A percentile compares a stretch with the other conserved stretches of the same genome.
These are phyloP conservation scores for Drosophila mimetica DNA, from an alignment of 2,888 invertebrate species.

Conservation along the genomic window DNA sequence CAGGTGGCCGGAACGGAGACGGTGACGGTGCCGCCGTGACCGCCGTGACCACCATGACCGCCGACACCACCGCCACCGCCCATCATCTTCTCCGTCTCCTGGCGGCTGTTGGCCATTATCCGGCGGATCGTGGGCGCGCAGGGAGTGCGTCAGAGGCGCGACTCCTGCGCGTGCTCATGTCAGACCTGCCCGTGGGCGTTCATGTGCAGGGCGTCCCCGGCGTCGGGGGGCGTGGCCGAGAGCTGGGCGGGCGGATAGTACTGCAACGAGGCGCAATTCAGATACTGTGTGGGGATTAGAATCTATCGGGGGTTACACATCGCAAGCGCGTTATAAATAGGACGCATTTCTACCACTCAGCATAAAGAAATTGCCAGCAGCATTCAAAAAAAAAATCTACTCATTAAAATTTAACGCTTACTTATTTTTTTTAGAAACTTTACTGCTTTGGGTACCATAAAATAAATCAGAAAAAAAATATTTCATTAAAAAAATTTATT, in stretches of 20 bases:
- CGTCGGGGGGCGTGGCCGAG: constrained; percentile 85
- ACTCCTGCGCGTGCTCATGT: constrained; percentile 88
- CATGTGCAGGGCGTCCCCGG: constrained; percentile 91
- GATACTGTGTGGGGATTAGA: constrained; percentile 79
- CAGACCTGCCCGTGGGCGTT: constrained; percentile 95
- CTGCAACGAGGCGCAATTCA: constrained; percentile 87
- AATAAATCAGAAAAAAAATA: too few relatives aligned
- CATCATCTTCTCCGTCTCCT: constrained; percentile 84
- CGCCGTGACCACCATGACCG: background rate
- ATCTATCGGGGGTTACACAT: constrained; percentile 33
- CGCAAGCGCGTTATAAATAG: constrained; percentile 35
- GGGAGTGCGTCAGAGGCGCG: constrained; percentile 85
- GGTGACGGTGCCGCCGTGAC: constrained; percentile 16
- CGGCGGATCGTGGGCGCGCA: constrained; percentile 84
- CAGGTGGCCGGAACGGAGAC: constrained; percentile 33
- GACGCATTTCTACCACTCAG: background rate
- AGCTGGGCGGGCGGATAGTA: constrained; percentile 94
- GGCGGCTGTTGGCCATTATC: constrained; percentile 84
- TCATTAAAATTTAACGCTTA: background rate
- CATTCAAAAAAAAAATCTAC: background rate
- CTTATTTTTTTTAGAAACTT: too few relatives aligned
- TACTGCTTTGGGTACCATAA: too few relatives aligned
- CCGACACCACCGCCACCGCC: constrained; percentile 68
- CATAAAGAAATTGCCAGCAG: background rate
- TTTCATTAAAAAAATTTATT: too few relatives aligned